phyloP scores from a whole-genome alignment of 1,140 invertebrate genomes.

The Drosophila tristis region DNA sequence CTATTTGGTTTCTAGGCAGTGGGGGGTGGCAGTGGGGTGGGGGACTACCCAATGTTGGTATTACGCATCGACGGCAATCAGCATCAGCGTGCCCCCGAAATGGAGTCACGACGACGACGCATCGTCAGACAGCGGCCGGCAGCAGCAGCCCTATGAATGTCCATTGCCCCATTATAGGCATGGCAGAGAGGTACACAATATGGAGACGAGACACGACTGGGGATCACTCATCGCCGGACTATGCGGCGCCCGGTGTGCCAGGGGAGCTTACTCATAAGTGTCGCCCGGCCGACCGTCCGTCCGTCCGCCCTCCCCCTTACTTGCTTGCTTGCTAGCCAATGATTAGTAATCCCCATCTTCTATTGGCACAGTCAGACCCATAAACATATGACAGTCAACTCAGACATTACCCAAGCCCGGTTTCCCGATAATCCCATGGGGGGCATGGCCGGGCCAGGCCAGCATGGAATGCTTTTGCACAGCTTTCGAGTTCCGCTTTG shows the following conservation, averaged over 20 bases:
- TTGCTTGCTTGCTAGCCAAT: slow-evolving; percentile 1
- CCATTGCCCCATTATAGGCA: slow-evolving; percentile 44
- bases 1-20: not conserved
- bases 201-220: slow-evolving; percentile 41
- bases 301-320: not conserved
- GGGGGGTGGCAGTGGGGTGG: not conserved
- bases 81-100: slow-evolving; percentile 52
- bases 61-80: slow-evolving; percentile 61
- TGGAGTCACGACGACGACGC: slow-evolving; percentile 73
- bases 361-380: slow-evolving; percentile 2
- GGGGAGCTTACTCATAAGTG: slow-evolving; percentile 39
- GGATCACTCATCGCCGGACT: slow-evolving; percentile 57
- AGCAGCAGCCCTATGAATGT: slow-evolving; percentile 41
- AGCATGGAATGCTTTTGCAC: slow-evolving; percentile 12
- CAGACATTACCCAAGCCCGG: slow-evolving; percentile 40
- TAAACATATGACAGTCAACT: slow-evolving; percentile 40
- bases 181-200: no score
- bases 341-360: slow-evolving; percentile 39
- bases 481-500: slow-evolving; percentile 28
- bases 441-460: not conserved
- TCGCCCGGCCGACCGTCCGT: not conserved
- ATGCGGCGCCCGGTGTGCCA: slow-evolving; percentile 36
- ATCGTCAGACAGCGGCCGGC: not conserved
- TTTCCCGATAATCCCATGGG: slow-evolving; percentile 33
- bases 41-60: slow-evolving; percentile 70